Base-by-base conservation (phyloP, 2,888 invertebrate species). In the Tinea trinotella region DNA sequence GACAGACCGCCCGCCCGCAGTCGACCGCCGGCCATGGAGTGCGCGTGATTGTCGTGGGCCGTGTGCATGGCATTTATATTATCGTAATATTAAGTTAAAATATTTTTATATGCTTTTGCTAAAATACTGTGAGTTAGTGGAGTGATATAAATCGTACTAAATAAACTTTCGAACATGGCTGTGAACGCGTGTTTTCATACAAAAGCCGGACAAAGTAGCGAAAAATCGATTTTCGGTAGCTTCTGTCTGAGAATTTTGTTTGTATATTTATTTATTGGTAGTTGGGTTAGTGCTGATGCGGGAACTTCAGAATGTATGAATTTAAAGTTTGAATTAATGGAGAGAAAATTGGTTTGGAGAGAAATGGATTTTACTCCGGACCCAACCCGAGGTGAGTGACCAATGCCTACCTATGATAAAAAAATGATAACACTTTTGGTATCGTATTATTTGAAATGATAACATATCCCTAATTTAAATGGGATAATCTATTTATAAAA, bases 351-450 rank as follows among this genome's bases (percentile, higher is more conserved):
- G n/a, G n/a, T n/a, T n/a, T n/a, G n/a, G n/a, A n/a, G n/a, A n/a
- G n/a, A n/a, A n/a, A n/a, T n/a, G n/a, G n/a, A n/a, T n/a, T n/a
- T n/a, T n/a, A n/a, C n/a, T n/a, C n/a, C n/a, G n/a, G n/a, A 79
- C 60, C 86, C 87, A 36, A 80, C 77, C 68, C 82, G 82, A 78
- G 88, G 88, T 88, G 67, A 84, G 84, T 61, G 40, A n/a, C n/a
- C 12, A 40, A 15, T 12, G 2, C 6, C 12, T 40, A 40, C 3
- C 9, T 12, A 22, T 12, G 4, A 48, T 48, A 48, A 48, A n/a
- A 40, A 12, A 40, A 15, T 40, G 40, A 40, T 40, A 40, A 40
- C 40, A 15, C 7, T 2, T 7, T 30, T 10, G 22, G 22, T 30
- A 30, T 30, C 30, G 30, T 30, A 30, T 30, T 30, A 30, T 30